Conservation (phyloP, 2,888 invertebrate genomes). For the Drosophila bunnanda region DNA sequence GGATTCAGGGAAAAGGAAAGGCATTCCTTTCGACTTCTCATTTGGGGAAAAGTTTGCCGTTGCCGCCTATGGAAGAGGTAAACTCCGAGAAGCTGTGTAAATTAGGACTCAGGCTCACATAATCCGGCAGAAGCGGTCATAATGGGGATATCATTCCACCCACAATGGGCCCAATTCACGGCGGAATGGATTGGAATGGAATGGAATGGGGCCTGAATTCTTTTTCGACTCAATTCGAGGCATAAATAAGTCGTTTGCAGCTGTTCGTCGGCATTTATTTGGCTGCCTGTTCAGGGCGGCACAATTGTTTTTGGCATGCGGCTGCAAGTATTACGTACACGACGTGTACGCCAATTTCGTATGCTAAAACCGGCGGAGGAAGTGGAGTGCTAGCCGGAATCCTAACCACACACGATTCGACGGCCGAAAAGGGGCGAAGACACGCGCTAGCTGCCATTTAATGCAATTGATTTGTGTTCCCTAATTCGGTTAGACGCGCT, state of each 20-base stretch:
- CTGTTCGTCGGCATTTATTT: slow-evolving; percentile 69
- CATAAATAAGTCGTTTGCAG: slow-evolving; percentile 76
- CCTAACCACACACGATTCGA: slow-evolving; percentile 25
- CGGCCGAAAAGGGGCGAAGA: slow-evolving; percentile 28
- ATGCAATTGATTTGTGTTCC: slow-evolving; percentile 76
- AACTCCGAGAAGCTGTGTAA: slow-evolving; percentile 37
- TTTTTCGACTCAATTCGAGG: slow-evolving; percentile 43
- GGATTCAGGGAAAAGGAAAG: slow-evolving; percentile 4
- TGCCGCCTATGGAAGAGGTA: slow-evolving; percentile 12
- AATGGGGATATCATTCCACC: slow-evolving; percentile 39
- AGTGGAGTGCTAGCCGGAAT: slow-evolving; percentile 10
- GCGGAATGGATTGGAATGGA: too few species aligned
- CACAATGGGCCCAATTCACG: slow-evolving; percentile 13
- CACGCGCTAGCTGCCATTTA: slow-evolving; percentile 64
- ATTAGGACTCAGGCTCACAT: slow-evolving; percentile 36
- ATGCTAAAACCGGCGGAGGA: slow-evolving; percentile 44
- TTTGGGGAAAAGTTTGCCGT: slow-evolving; percentile 22
- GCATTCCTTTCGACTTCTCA: slow-evolving; percentile 26
- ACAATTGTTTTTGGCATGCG: slow-evolving; percentile 53
- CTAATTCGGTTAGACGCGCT: slow-evolving; percentile 67
- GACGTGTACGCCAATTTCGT: slow-evolving; percentile 52
- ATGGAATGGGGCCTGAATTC: slow-evolving; percentile 10
- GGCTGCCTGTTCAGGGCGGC: slow-evolving; percentile 62
- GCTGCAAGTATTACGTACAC: slow-evolving; percentile 25
- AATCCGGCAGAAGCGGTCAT: slow-evolving; percentile 23